Conservation (phyloP, 2,113 vertebrate genomes). For the Phasianus colchicus region DNA sequence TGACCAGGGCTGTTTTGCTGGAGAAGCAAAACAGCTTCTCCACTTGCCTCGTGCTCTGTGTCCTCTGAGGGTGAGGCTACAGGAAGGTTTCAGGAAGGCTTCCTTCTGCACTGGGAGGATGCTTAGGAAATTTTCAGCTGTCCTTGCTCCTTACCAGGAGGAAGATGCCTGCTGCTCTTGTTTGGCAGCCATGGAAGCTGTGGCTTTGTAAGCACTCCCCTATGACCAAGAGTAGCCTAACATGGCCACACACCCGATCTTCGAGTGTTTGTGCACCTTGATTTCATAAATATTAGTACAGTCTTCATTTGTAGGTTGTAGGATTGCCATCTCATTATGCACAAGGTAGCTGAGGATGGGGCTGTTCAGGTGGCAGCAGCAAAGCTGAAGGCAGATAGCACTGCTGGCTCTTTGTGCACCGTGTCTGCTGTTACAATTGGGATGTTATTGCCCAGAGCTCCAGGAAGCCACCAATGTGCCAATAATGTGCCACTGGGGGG, state of each 20-base stretch:
- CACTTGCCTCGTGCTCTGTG: rapidly evolving
- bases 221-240: background rate
- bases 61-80: rapidly evolving
- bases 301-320: background rate
- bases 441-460: background rate
- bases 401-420: background rate
- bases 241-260: background rate
- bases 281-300: rapidly evolving
- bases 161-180: background rate
- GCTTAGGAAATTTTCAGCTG: background rate
- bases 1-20: background rate
- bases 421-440: background rate
- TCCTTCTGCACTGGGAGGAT: background rate
- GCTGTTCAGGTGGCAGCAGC: background rate
- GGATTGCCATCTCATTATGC: rapidly evolving
- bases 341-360: background rate
- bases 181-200: background rate
- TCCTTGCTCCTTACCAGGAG: background rate
- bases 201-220: background rate
- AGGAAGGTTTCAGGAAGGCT: rapidly evolving
- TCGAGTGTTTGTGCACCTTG: background rate
- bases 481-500: background rate
- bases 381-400: background rate
- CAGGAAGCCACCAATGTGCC: background rate
- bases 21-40: too few relatives aligned